Base-by-base conservation (phyloP, 2,797 vertebrate species). In the Myotis pilosus region DNA sequence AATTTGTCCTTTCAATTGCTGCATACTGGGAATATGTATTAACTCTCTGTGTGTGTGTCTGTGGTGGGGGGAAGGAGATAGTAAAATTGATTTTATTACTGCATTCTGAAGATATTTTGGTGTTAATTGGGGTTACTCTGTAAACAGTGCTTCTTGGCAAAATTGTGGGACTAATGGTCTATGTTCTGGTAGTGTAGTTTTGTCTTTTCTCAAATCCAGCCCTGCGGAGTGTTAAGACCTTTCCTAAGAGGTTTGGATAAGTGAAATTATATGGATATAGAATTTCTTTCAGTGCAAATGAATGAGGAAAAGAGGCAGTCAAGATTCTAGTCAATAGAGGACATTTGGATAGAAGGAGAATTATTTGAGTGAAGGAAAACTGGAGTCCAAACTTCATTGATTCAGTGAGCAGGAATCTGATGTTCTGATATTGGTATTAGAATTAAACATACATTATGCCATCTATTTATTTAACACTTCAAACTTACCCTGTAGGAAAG, bases 21-120 rank as follows among this genome's bases (percentile, higher is more conserved):
- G 33, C 3, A 15, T 91, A 76, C 28, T 47, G 25, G 22, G 4
- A 47, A 10, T 66, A 28, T 41, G 1, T 55, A 47, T 68, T 75
- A 76, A 74, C 8, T 91, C 4, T 11, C 1, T 19, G 16, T 36
- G 12, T 69, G 5, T 49, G 2, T 25, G 2, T 53, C 25, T 92
- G 25, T 38, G 30, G n/a, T 8, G 9, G 20, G 33, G 33, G 66
- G 15, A 19, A 9, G 69, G 10, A 3, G 75, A 5, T 36, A 44
- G 11, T 68, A 78, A 92, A 66, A 8, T 57, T 82, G 28, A 28
- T 81, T 92, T 91, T 44, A 51, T 44, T 88, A 91, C 86, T 85
- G 28, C n/a, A 91, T 79, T 92, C n/a, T 86, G 38, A 88, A 89
- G 47, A 57, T 49, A 62, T 20, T 93, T 89, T 68, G 13, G 38